Percentiles rank a stretch among this genome's conserved stretches.
Evolutionary conservation across 1,140 invertebrate species (phyloP).

Genomic region (Procambarus clarkii): DNA sequence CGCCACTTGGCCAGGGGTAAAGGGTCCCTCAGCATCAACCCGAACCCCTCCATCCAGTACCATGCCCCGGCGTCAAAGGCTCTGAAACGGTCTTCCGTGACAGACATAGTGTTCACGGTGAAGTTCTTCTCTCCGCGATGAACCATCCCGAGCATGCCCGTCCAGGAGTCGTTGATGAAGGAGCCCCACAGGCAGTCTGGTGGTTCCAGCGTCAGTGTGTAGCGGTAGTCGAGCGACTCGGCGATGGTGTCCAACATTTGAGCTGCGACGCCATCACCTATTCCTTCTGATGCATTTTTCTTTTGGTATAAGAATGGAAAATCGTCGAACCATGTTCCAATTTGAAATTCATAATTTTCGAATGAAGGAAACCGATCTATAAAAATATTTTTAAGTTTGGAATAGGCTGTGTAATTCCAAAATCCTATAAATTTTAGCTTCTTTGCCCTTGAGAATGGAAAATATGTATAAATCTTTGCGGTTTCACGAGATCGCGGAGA

Average conservation of each 20-base stretch:
- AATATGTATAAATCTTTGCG: background rate
- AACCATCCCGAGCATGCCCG: conserved; percentile 57
- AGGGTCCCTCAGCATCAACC: conserved; percentile 26
- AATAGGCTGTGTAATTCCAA: background rate
- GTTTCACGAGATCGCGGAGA: background rate
- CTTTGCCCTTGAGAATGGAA: conserved; percentile 13
- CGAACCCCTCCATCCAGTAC: conserved; percentile 65
- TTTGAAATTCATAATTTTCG: conserved; percentile 26
- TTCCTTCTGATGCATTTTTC: background rate
- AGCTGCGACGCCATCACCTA: conserved; percentile 26
- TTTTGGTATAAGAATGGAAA: background rate
- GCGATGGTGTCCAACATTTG: conserved; percentile 43
- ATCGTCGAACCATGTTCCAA: conserved; percentile 25
- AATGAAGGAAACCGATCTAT: conserved; percentile 36
- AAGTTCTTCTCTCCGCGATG: conserved; percentile 56
- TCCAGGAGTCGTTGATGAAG: conserved; percentile 48
- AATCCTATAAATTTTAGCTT: background rate
- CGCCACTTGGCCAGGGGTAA: conserved; percentile 50
- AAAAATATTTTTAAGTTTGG: background rate
- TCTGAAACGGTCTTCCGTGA: conserved; percentile 13
- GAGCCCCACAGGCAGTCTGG: conserved; percentile 47
- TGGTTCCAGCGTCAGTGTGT: conserved; percentile 1
- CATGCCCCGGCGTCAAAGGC: conserved; percentile 42
- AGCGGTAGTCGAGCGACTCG: conserved; percentile 40
- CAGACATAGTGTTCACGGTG: conserved; percentile 56